phyloP scores from a whole-genome alignment of 2,888 invertebrate species.

The Phrixothrix hirtus region DNA sequence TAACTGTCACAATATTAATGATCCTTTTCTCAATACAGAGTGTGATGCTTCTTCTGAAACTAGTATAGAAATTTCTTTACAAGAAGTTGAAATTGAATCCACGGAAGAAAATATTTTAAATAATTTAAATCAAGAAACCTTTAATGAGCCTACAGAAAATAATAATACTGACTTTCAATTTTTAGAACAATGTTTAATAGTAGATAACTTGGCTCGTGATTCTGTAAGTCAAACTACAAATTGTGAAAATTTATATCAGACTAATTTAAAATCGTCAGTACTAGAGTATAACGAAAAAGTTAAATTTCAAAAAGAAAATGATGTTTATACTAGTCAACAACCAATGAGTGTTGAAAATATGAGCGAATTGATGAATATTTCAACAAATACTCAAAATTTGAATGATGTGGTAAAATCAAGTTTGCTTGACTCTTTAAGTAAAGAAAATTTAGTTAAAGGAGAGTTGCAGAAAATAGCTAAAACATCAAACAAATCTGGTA shows the following conservation, averaged over 20 bases:
- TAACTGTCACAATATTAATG: constrained; percentile 25
- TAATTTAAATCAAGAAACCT: constrained; percentile 17
- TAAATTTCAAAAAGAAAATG: constrained; percentile 15
- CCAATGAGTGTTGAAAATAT: constrained; percentile 22
- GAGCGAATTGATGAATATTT: constrained; percentile 23
- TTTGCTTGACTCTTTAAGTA: too few species aligned
- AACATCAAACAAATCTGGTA: too few species aligned
- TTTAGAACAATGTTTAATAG: constrained; percentile 22
- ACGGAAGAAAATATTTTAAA: constrained; percentile 26
- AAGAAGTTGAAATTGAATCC: constrained; percentile 23
- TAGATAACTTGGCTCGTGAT: constrained; percentile 15
- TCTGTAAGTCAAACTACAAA: constrained; percentile 11
- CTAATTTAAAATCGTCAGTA: constrained; percentile 17
- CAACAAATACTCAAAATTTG: constrained; percentile 16
- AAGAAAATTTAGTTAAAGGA: too few species aligned
- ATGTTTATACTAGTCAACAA: constrained; percentile 13
- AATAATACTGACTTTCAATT: constrained; percentile 23
- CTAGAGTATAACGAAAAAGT: constrained; percentile 13
- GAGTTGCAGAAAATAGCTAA: too few species aligned
- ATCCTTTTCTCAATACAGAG: constrained; percentile 27
- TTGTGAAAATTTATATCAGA: constrained; percentile 16
- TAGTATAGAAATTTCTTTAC: constrained; percentile 18
- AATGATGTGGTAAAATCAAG: too few species aligned
- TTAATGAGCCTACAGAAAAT: constrained; percentile 28
- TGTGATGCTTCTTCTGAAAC: constrained; percentile 17